A percentile compares a stretch with the other conserved stretches of the same genome.
phyloP scores from a whole-genome alignment of 2,797 vertebrate species.

The Melanogrammus aeglefinus region DNA sequence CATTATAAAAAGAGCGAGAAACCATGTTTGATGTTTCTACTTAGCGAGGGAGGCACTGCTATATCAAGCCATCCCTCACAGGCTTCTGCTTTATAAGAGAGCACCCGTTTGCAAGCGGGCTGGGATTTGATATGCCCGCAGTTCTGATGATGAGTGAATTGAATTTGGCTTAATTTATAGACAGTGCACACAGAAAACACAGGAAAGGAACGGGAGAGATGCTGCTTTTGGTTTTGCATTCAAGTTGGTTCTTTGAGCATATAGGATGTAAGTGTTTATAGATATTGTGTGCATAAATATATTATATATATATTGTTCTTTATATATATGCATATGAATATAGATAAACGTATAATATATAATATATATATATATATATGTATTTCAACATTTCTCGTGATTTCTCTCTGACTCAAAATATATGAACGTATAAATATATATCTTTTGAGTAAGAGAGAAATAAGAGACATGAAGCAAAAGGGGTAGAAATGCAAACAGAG shows the following conservation, averaged over 20 bases:
- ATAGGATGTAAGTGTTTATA: neutral
- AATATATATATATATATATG: too few relatives aligned
- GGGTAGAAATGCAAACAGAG: conserved; percentile 27
- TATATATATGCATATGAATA: neutral
- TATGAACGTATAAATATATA: neutral
- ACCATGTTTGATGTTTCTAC: conserved; percentile 77
- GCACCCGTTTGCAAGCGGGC: conserved; percentile 63
- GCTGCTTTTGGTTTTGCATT: conserved; percentile 33
- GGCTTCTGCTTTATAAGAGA: conserved; percentile 74
- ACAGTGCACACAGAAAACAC: conserved; percentile 35
- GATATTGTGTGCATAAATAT: neutral
- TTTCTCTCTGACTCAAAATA: too few relatives aligned
- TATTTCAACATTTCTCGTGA: too few relatives aligned
- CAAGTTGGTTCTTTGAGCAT: neutral
- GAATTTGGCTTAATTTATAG: conserved; percentile 66
- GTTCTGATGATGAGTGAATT: conserved; percentile 62
- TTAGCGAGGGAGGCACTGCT: conserved; percentile 72
- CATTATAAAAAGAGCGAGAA: conserved; percentile 75
- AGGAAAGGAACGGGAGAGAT: conserved; percentile 41
- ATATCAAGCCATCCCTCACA: conserved; percentile 72
- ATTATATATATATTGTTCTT: neutral
- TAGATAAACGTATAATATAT: conserved; percentile 3
- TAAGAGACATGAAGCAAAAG: conserved; percentile 18
- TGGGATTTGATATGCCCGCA: conserved; percentile 70
- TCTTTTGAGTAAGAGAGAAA: neutral